These are phyloP conservation scores for Gouania willdenowi DNA, from an alignment of 2,797 vertebrate species.

Conservation along the genomic window DNA sequence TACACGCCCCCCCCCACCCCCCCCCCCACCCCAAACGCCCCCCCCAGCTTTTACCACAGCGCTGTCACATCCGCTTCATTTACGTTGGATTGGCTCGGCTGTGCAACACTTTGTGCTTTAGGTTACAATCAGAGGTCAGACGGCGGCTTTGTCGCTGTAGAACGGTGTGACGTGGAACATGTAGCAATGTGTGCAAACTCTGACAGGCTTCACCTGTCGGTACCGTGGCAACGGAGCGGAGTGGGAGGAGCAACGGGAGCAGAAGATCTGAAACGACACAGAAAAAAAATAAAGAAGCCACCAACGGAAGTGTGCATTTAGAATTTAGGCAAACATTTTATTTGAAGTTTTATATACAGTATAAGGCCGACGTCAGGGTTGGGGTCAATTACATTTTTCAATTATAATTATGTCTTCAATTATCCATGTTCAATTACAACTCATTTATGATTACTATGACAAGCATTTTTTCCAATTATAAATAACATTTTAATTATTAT, in stretches of 20 bases:
- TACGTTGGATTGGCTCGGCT: conserved; percentile 46
- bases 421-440: too few relatives aligned
- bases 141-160: conserved; percentile 84
- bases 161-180: conserved; percentile 98
- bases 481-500: too few relatives aligned
- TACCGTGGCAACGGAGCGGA: conserved; percentile 94
- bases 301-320: too few relatives aligned
- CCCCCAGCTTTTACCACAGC: conserved; percentile 16
- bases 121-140: conserved; percentile 51
- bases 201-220: conserved; percentile 93
- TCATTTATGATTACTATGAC: too few relatives aligned
- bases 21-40: too few relatives aligned
- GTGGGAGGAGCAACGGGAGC: conserved; percentile 95
- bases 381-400: too few relatives aligned
- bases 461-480: too few relatives aligned
- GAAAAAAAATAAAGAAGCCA: too few relatives aligned
- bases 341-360: too few relatives aligned
- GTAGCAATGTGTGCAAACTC: conserved; percentile 98
- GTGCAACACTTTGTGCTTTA: conserved; percentile 24
- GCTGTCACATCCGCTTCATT: conserved; percentile 17
- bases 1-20: conserved; percentile 12
- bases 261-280: conserved; percentile 90
- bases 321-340: too few relatives aligned
- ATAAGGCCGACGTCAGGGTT: too few relatives aligned
- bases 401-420: too few relatives aligned